phyloP scores from a whole-genome alignment of 2,113 vertebrate species.

The Montifringilla adamsi region DNA sequence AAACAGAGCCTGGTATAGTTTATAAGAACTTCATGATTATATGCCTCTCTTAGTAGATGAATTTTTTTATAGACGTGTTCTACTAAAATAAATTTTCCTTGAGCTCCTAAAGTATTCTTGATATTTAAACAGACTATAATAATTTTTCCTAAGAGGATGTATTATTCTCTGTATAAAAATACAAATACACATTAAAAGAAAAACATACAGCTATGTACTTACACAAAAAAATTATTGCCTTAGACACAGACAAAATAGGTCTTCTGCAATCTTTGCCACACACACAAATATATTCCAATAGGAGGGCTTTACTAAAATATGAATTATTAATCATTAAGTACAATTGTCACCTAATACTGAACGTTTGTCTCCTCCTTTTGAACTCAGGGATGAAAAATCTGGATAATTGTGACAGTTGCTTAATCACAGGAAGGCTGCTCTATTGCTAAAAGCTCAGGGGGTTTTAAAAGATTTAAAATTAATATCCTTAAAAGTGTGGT shows the following conservation, averaged over 20 bases:
- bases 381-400: neutral
- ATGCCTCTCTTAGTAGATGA: neutral
- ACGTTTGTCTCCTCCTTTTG: neutral
- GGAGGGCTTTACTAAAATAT: neutral
- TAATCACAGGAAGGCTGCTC: neutral
- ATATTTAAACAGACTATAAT: neutral
- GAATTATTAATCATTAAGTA: neutral
- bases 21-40: neutral
- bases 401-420: neutral
- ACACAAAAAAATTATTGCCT: neutral
- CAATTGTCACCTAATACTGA: neutral
- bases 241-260: neutral
- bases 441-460: neutral
- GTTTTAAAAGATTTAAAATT: neutral
- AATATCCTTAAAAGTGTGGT: neutral
- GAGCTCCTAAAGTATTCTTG: neutral
- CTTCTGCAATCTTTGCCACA: neutral
- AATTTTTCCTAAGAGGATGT: neutral
- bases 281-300: neutral
- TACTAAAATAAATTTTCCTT: neutral
- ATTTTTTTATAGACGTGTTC: neutral
- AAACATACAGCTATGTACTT: neutral
- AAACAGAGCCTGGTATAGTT: neutral
- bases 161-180: neutral
- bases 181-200: neutral